Base-by-base conservation (phyloP, 23 tunicate species). In the Oikopleura dioica region DNA sequence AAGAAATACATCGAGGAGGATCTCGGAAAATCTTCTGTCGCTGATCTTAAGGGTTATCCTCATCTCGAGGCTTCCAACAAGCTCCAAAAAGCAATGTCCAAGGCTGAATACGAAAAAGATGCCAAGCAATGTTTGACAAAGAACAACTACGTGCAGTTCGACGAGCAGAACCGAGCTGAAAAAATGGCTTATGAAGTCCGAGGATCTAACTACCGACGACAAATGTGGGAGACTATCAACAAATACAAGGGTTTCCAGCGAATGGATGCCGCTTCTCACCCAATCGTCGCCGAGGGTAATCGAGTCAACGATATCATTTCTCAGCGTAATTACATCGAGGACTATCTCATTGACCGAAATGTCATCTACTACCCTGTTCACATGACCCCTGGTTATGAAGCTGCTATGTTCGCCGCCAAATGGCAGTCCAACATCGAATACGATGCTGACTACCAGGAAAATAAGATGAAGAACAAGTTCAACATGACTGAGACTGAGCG, bases 311-410 rank as follows among this genome's bases (percentile, higher is more conserved):
- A 63, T 28, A 31, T 63, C 33, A 63, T 63, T 63, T 63, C 72
- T 23, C 72, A 63, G 5, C 30, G 33, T 31, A 63, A 81, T 38
- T 94, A 94, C 88, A 86, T 83, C 59, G 88, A 94, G 76, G 99
- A 94, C 76, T 94, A 86, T 75, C 36, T 81, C 79, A 82, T 67
- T 1, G 95, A 86, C 38, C 76, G 81, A 34, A 83, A 86, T 75
- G 35, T 86, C 21, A 81, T 94, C 34, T 94, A 86, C 68, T 94
- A 82, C 67, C 99, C 99, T 29, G 89, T 86, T 29, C 86, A 84
- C 50, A 37, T 94, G 37, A 94, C 99, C 38, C 95, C 89, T 31
- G 95, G 88, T 23, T 94, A 94, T 59, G 99, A 94, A 72, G 77
- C 82, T 76, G 95, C 99, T 9, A 67, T 80, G 2, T 83, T 86